Base-by-base conservation (phyloP, 2,888 invertebrate species). In the Parascotia fuliginaria region DNA sequence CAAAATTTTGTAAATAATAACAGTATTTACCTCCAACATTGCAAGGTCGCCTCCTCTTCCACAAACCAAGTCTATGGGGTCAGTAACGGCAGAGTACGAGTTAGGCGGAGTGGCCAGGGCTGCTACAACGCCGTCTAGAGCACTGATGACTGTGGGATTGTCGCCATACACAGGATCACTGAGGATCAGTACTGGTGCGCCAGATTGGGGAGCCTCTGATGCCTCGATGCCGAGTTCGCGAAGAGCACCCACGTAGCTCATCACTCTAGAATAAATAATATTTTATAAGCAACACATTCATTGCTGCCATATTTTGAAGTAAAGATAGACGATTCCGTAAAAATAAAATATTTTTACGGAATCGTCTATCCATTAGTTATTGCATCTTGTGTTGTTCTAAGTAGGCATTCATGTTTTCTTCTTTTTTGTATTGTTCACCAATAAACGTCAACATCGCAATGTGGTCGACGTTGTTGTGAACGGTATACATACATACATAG, bases 61-160 rank as follows among this genome's bases (percentile, higher is more conserved):
- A 65, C 95, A 96, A n/a, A 95, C 96, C 69, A 97, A 85, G 71
- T 97, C 96, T 3, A 97, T 96, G 0, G 96, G 96, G 77, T 97
- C 96, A 0, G 93, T 93, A 15, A 97, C 95, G 0, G 96, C 96
- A 0, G 96, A 96, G 74, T 96, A 96, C 0, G 96, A 96, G 75
- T 96, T 96, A 0, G 96, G 96, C 0, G 97, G 97, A 0, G 96
- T 95, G 0, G 96, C 97, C 64, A 82, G 67, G 29, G 77, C 92
- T 0, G 92, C 92, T 9, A 92, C 92, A 11, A 92, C 92, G 3
- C 91, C 92, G 33, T 88, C 87, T 27, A 91, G 65, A 0, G 92
- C 92, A 47, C 71, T 82, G 54, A 73, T 51, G 1, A 92, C 89
- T 0, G 70, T 3, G 42, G 89, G 75, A 81, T 93, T 81, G 88